Conservation (phyloP, 2,888 invertebrate species). For the Ennomos quercinarius region DNA sequence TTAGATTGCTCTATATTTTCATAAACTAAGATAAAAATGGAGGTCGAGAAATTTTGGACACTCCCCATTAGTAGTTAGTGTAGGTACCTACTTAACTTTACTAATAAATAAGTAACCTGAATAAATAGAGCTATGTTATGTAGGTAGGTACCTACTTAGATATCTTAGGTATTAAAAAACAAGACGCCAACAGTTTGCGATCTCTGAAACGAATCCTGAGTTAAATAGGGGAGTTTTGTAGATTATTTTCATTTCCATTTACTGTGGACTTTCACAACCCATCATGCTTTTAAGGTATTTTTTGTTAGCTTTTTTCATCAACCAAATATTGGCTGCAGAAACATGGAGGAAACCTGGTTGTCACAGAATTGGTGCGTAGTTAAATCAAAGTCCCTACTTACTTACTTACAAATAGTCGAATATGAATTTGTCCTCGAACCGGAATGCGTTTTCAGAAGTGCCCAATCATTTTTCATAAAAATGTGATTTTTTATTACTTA, state of each 20-base stretch:
- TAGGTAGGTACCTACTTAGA: too few species aligned
- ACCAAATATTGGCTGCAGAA: conserved; percentile 73
- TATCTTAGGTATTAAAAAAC: too few species aligned
- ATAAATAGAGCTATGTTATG: too few species aligned
- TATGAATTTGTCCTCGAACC: not conserved
- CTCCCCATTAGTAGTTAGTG: too few species aligned
- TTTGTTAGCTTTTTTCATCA: conserved; percentile 61
- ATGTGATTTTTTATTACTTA: too few species aligned
- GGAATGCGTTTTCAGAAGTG: too few species aligned
- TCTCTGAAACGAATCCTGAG: conserved; percentile 31
- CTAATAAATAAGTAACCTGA: too few species aligned
- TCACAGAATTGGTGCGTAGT: conserved; percentile 89
- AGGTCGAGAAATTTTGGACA: too few species aligned
- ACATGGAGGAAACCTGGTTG: conserved; percentile 92
- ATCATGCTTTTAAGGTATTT: conserved; percentile 66
- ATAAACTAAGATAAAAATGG: too few species aligned
- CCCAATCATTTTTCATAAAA: too few species aligned
- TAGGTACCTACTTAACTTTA: too few species aligned
- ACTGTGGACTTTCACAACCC: conserved; percentile 22
- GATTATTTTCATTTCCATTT: conserved; percentile 46
- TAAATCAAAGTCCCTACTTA: not conserved
- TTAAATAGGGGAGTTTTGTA: conserved; percentile 45
- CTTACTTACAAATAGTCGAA: not conserved
- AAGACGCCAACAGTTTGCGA: conserved; percentile 36
- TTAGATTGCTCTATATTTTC: too few species aligned